phyloP scores from a whole-genome alignment of 1,140 invertebrate genomes.

The Octopus bimaculoides region DNA sequence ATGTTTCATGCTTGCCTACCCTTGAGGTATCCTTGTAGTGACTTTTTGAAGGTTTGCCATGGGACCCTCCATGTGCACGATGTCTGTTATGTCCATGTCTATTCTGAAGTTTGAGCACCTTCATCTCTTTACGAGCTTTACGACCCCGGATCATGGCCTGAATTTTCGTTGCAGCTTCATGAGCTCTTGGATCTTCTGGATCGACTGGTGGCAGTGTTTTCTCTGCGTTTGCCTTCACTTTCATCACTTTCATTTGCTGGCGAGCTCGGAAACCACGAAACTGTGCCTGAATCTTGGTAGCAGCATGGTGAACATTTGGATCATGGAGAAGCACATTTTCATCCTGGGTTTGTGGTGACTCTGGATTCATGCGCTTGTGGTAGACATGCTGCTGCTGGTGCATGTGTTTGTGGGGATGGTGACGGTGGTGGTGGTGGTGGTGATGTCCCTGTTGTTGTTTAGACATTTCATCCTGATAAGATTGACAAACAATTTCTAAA shows the following conservation, averaged over 20 bases:
- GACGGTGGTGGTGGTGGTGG: not conserved
- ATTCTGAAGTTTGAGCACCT: not conserved
- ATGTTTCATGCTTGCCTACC: slow-evolving; percentile 2
- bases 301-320: slow-evolving; percentile 60
- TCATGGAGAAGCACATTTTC: not conserved
- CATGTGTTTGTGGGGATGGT: not conserved
- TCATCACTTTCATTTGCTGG: slow-evolving; percentile 22
- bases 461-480: not conserved
- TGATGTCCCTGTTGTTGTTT: not conserved
- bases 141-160: slow-evolving; percentile 41
- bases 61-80: not conserved
- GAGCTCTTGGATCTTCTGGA: slow-evolving; percentile 2
- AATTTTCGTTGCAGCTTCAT: slow-evolving; percentile 81
- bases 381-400: not conserved
- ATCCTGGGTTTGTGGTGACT: not conserved
- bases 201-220: not conserved
- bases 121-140: slow-evolving; percentile 62
- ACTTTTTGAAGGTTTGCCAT: not conserved
- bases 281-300: slow-evolving; percentile 72
- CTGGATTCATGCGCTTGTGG: not conserved
- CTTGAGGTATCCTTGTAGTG: not conserved
- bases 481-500: not conserved
- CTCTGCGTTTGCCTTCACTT: slow-evolving; percentile 24
- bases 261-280: slow-evolving; percentile 63
- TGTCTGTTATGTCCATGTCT: not conserved